Evolutionary conservation across 2,113 vertebrate species (phyloP), one percentile per base, ranked within the genome.

Genomic region (Pungitius pungitius): DNA sequence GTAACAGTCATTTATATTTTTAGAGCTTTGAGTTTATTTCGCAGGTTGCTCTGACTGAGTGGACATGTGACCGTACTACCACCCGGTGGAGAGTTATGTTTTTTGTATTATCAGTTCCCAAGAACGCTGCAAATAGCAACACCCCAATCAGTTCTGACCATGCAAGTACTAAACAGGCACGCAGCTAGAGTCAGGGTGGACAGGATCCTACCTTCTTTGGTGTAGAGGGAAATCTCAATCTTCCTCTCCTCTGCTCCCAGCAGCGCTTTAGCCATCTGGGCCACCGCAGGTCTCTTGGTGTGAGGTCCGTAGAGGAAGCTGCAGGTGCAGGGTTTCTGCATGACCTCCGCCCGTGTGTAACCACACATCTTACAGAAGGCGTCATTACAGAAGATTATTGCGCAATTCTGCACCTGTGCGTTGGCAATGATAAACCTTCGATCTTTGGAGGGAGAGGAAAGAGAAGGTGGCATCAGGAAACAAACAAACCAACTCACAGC

Each of bases 331-430:
- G 96, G 93, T 70, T 95, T 92, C 93, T 97, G 96, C 95, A 97
- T 96, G 85, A 98, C 94, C 92, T 98, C 96, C 0, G 96, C 94
- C 9, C 96, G 92, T 11, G 93, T 95, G 90, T 95, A 97, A 8
- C 96, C 96, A 8, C 95, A 96, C 92, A 98, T 95, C 60, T 90
- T 88, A 22, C 96, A 97, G 92, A 98, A 98, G 45, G 94, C 96
- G 68, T 97, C 96, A 79, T 96, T 97, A 87, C 96, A 97, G 93
- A 96, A 97, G 85, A 98, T 98, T 87, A 98, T 96, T 6, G 96
- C 95, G 10, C 96, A 98, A 93, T 96, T 97, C 89, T 96, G 94
- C 87, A 96, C 96, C 0, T 94, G 95, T 0, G 96, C 96, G 18
- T 97, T 97, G 77, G 95, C 96, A 18, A 97, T 98, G 90, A 98